These are phyloP conservation scores for Anguilla pacifica DNA, from an alignment of 2,797 vertebrate genomes.

Conservation along the genomic window DNA sequence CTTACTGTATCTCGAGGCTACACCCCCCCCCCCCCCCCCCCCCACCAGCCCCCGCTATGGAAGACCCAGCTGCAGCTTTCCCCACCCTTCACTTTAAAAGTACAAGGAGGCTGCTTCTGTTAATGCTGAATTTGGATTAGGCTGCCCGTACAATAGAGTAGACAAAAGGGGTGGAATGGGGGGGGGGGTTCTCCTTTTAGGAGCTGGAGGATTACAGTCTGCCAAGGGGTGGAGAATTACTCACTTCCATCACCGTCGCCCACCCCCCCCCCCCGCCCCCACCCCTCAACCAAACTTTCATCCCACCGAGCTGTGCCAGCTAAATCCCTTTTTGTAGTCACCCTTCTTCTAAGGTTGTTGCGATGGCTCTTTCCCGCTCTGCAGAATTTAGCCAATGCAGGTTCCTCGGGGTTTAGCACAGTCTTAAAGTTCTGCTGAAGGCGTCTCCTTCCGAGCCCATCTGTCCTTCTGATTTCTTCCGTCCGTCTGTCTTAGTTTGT, in stretches of 20 bases:
- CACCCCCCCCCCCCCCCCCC: conserved; percentile 31
- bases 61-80: conserved; percentile 34
- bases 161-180: conserved; percentile 16
- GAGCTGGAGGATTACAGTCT: conserved; percentile 58
- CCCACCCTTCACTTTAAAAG: conserved; percentile 41
- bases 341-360: neutral
- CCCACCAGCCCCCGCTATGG: conserved; percentile 23
- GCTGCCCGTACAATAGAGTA: conserved; percentile 42
- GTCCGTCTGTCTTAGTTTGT: neutral
- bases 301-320: neutral
- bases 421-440: neutral
- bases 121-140: conserved; percentile 61
- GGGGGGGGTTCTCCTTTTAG: conserved; percentile 37
- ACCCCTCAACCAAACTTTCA: neutral
- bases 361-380: neutral
- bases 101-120: conserved; percentile 54
- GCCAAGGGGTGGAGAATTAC: conserved; percentile 42
- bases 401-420: neutral
- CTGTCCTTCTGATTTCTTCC: neutral
- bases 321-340: neutral
- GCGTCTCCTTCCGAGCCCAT: neutral
- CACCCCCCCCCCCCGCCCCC: no score
- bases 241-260: neutral
- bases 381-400: neutral
- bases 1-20: conserved; percentile 38